A percentile compares a stretch with the other conserved stretches of the same genome.
These are phyloP conservation scores for Eulacestoma nigropectus DNA, from an alignment of 2,113 vertebrate species.

Conservation along the genomic window DNA sequence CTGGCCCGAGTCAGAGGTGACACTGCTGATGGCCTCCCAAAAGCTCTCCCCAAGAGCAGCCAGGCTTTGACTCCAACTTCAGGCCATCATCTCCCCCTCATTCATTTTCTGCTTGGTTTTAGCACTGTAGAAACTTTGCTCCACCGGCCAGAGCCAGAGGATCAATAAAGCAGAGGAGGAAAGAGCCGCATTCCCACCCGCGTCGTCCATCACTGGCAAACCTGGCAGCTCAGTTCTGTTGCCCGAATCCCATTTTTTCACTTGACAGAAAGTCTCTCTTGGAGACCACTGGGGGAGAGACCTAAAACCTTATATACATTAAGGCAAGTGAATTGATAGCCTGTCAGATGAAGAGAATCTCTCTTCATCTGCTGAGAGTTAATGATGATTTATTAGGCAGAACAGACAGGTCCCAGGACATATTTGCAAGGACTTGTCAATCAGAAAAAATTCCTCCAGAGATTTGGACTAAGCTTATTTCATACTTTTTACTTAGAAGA, in stretches of 20 bases:
- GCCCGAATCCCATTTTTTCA: conserved; percentile 8
- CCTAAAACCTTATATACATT: conserved; percentile 32
- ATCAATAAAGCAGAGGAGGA: conserved; percentile 32
- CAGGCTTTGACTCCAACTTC: neutral
- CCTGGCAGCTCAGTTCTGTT: conserved; percentile 22
- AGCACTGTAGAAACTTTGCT: neutral
- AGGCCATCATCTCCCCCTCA: neutral
- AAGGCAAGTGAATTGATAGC: conserved; percentile 43
- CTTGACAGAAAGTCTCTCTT: conserved; percentile 44
- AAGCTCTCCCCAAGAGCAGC: neutral
- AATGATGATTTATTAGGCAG: conserved; percentile 58
- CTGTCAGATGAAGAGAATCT: conserved; percentile 20
- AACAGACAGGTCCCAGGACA: conserved; percentile 20
- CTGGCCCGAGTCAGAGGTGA: neutral
- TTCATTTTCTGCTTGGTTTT: neutral
- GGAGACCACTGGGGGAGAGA: neutral
- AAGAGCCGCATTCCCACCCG: neutral
- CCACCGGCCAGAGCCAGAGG: neutral
- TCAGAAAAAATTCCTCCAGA: conserved; percentile 20
- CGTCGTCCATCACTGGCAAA: conserved; percentile 41
- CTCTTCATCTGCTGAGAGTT: conserved; percentile 39
- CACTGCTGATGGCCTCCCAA: neutral
- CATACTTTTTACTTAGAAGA: conserved; percentile 23
- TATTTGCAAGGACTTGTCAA: conserved; percentile 33
- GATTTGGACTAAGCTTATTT: conserved; percentile 8